Base-by-base conservation (phyloP, 2,113 vertebrate genomes). In the Oxygymnocypris stewartii region DNA sequence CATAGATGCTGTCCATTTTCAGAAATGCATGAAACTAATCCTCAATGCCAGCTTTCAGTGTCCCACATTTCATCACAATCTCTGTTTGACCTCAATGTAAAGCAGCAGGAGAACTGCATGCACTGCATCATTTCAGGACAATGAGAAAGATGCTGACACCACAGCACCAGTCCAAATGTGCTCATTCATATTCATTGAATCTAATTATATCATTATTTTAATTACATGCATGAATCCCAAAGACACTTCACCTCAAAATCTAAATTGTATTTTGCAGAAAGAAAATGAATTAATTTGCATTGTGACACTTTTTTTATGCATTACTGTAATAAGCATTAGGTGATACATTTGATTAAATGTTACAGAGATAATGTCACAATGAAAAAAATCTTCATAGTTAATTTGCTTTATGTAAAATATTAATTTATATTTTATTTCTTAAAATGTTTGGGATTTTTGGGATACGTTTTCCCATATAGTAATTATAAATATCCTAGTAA, bases 41-140 rank as follows among this genome's bases (percentile, higher is more conserved):
- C 76, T 79, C 76, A n/a, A 47, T 9, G 47, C 6, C 42, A 2
- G n/a, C 75, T 51, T 51, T 54, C 75, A 47, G 25, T 57, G 76
- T 79, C 76, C 76, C 76, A 79, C 76, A 57, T 79, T 57, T 79
- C 76, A 79, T 54, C 28, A 11, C 37, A 28, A 18, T 73, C 69
- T 10, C 42, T 9, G 74, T 77, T 76, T 77, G 23, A 77, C 74
- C 75, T 77, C 75, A 57, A 20, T 79, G 76, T 79, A 37, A 57
- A 79, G n/a, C 76, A 57, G 49, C 25, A 79, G 20, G 20, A n/a
- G 10, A 40, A 74, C 2, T 74, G 37, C 37, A 73, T 77, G 23
- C 75, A 28, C 18, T 77, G 75, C 75, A 77, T 77, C 75, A 77
- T 51, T 49, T 77, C 44, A 77, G 75, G 44, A 31, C 75, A 77